Evolutionary conservation across 1,140 invertebrate genomes (phyloP), one percentile per base, ranked within the genome.

Genomic region (Cephus cinctus): DNA sequence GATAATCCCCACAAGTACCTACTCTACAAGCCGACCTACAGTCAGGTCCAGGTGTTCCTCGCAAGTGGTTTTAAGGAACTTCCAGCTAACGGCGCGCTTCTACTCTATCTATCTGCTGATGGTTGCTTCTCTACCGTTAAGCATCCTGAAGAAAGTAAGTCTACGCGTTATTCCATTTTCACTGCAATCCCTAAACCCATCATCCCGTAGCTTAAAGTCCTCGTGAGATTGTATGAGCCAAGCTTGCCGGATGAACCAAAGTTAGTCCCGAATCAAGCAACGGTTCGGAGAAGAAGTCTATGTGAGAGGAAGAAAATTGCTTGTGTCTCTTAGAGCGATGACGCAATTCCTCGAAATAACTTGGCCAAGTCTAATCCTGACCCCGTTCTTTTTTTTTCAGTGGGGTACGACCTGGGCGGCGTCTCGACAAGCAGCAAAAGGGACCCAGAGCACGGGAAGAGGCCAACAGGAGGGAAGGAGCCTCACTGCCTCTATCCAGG

Each of bases 1-100:
- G 92, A 96, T 69, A 98, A 98, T 81, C 95, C 95, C 11, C 94
- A 98, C 80, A 98, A 98, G 78, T 97, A 97, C 78, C 80, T 98
- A 54, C 81, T 98, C 51, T 98, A 94, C 77, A 97, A 95, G 73
- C 95, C 95, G 31, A 94, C 92, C 36, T 88, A 96, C 62, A 92
- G 89, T 70, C 94, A 97, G 77, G 84, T 97, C 21, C 83, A 96
- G 70, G 90, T 96, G 15, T 97, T 97, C 76, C 79, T 98, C 53
- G 89, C 93, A 23, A 96, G 93, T 56, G 91, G 90, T 52, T 95
- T 95, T 70, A 95, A 95, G 76, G 94, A 98, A 74, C 79, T 98
- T 48, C 92, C 93, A 16, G 83, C 87, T 2, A 94, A 92, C 69
- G 94, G 94, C 38, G 94, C 91, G 23, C 79, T 98, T 47, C 77